Conservation (phyloP, 2,113 vertebrate species). For the Sprattus sprattus region DNA sequence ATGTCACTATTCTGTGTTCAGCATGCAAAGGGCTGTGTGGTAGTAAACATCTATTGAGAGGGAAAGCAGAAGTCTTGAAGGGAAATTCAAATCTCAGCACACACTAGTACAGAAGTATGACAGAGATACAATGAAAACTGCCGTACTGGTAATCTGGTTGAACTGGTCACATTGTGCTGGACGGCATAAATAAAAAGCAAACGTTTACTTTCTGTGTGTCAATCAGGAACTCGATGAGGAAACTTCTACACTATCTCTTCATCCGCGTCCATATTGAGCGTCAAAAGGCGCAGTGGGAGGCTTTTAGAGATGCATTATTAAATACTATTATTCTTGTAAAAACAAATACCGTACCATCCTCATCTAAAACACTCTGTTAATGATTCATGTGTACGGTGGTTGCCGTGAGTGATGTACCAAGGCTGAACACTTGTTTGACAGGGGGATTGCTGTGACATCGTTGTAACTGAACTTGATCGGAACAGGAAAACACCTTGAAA, state of each 20-base stretch:
- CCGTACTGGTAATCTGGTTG: no score
- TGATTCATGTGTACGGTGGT: not conserved
- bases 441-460: not conserved
- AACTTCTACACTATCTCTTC: not conserved
- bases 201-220: not conserved
- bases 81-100: not conserved
- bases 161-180: not conserved
- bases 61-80: no score
- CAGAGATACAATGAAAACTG: not conserved
- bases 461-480: not conserved
- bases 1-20: not conserved
- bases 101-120: not conserved
- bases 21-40: not conserved
- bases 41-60: not conserved
- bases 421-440: slow-evolving; percentile 5
- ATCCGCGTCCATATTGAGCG: slow-evolving; percentile 9
- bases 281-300: slow-evolving; percentile 46
- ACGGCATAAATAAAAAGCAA: not conserved
- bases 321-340: slow-evolving; percentile 55
- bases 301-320: slow-evolving; percentile 66
- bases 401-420: not conserved
- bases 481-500: not conserved
- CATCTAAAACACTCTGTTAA: not conserved
- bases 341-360: slow-evolving; percentile 48
- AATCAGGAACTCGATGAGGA: not conserved